Conservation (phyloP, 1,140 invertebrate species). For the Ceratina japonica region DNA sequence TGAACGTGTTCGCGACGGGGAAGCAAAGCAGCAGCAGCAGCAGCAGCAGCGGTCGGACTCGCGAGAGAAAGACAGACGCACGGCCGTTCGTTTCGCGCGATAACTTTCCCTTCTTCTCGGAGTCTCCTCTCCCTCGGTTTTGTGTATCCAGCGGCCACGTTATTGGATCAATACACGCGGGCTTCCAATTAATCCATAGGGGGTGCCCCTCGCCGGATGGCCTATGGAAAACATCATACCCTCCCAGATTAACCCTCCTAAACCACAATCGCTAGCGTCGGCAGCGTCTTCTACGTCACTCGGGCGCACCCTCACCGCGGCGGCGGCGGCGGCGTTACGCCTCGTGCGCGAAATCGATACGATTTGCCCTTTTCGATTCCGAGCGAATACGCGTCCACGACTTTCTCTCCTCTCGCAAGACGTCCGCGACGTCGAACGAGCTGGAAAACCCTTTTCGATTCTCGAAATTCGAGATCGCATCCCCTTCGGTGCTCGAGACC, state of each 20-base stretch:
- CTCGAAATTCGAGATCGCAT: neutral
- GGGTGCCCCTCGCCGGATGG: conserved; percentile 70
- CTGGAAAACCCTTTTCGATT: neutral
- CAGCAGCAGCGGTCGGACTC: too few relatives aligned
- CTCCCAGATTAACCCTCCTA: conserved; percentile 53
- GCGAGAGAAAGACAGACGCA: too few relatives aligned
- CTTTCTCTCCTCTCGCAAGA: too few relatives aligned
- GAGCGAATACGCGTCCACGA: neutral
- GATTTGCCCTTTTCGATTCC: neutral
- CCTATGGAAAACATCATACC: conserved; percentile 65
- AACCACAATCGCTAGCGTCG: conserved; percentile 33
- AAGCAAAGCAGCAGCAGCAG: too few relatives aligned
- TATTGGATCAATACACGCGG: conserved; percentile 73
- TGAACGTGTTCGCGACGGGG: too few relatives aligned
- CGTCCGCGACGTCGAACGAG: too few relatives aligned
- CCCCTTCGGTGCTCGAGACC: neutral
- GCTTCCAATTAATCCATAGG: conserved; percentile 72
- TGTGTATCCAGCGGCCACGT: conserved; percentile 61
- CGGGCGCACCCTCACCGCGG: neutral
- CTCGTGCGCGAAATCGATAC: too few relatives aligned
- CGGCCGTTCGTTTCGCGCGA: too few relatives aligned
- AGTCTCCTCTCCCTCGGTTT: conserved; percentile 46
- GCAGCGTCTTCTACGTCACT: conserved; percentile 2
- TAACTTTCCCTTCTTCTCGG: conserved; percentile 2
- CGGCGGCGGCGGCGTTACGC: too few relatives aligned